These are phyloP conservation scores for Leptinotarsa lineolata DNA, from an alignment of 1,140 invertebrate genomes.

Conservation along the genomic window DNA sequence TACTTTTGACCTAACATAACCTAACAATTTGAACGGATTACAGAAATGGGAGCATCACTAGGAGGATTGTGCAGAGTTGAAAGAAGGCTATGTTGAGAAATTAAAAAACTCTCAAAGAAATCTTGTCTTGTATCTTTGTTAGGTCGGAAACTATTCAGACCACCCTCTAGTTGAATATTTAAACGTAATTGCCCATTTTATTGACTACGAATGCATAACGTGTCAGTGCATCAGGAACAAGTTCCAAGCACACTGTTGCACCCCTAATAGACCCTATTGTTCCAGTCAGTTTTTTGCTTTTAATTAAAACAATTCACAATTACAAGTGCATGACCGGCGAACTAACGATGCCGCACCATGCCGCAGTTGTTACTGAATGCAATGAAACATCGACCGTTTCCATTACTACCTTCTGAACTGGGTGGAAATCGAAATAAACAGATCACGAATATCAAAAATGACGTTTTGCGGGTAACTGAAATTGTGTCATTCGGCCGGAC, in stretches of 20 bases:
- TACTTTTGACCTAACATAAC: too few species aligned
- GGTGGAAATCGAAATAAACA: not conserved
- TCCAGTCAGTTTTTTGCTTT: not conserved
- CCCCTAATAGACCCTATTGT: not conserved
- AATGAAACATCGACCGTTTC: not conserved
- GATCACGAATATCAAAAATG: too few species aligned
- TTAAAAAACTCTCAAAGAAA: too few species aligned
- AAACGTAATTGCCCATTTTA: not conserved
- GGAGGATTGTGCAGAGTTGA: too few species aligned
- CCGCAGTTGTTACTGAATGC: slow-evolving; percentile 4
- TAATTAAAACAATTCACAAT: slow-evolving; percentile 24
- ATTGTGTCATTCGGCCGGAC: too few species aligned
- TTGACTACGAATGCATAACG: not conserved
- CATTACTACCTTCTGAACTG: not conserved
- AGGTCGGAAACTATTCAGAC: too few species aligned
- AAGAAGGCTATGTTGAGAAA: too few species aligned
- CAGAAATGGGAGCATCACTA: too few species aligned
- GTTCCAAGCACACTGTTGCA: not conserved
- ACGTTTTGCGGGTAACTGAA: too few species aligned
- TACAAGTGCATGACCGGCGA: slow-evolving; percentile 8
- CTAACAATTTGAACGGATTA: too few species aligned
- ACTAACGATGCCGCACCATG: slow-evolving; percentile 7
- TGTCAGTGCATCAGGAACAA: not conserved
- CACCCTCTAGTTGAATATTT: too few species aligned
- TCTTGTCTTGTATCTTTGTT: too few species aligned